Evolutionary conservation across 1,140 invertebrate species (phyloP), one percentile per base, ranked within the genome.

Genomic region (Drosophila simulans): DNA sequence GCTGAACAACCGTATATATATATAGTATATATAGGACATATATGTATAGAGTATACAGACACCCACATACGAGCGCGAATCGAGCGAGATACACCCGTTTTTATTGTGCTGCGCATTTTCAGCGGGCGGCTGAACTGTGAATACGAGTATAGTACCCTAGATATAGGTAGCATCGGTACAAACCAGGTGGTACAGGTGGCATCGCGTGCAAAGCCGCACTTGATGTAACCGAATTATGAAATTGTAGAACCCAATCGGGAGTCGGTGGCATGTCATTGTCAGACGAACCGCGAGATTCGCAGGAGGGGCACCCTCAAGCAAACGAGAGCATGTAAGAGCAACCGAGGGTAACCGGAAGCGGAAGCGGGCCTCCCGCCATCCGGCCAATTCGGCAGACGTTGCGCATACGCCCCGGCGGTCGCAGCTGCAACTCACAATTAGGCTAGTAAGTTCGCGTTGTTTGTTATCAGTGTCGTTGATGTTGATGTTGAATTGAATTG

Each of bases 361-460:
- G 74, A 68, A 34, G 60, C 45, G 54, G 57, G 75, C 64, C 51
- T 66, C 64, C 58, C 34, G 63, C 25, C 43, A 49, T 49, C 58
- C 63, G 63, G 64, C 58, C 58, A 42, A 43, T 45, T 66, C 35
- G 45, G 46, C 56, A 40, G 12, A 48, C 57, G 70, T 82, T 69
- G 53, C 73, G 79, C 59, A 83, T 83, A 83, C 80, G 80, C 49
- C 60, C 59, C 37, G 53, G 48, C 54, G 20, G 12, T 62, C 54
- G 40, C 35, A 22, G 45, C 54, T 39, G 56, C 17, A 43, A 74
- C 59, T 37, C 80, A 58, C 55, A 55, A 49, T 81, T 72, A 77
- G 46, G 60, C 60, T 80, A 80, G 57, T 70, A 77, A 77, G 75
- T 81, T 76, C 65, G 77, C 64, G 56, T 80, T 81, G 78, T 80